Percentiles rank a stretch among this genome's conserved stretches.
These are phyloP conservation scores for Naso thynnoides DNA, from an alignment of 2,797 vertebrate species.

Conservation along the genomic window DNA sequence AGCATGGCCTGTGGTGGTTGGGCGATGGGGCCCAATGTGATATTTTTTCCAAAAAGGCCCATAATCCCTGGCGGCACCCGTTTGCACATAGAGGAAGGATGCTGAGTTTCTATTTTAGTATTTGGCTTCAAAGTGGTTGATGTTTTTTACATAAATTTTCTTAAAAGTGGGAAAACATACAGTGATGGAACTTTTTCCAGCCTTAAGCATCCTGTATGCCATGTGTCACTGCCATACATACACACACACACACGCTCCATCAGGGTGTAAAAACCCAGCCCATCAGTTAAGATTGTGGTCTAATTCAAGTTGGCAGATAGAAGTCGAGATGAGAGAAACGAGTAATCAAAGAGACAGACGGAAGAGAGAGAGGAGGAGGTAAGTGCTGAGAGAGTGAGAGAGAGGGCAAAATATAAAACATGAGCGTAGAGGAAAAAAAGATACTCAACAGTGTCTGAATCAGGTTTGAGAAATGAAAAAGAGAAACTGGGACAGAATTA, in stretches of 20 bases:
- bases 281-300: slow-evolving; percentile 48
- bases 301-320: slow-evolving; percentile 70
- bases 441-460: slow-evolving; percentile 42
- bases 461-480: slow-evolving; percentile 8
- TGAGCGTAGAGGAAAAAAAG: slow-evolving; percentile 44
- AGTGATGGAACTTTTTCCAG: slow-evolving; percentile 34
- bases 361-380: slow-evolving; percentile 7
- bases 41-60: no score
- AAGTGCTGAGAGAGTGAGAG: neutral
- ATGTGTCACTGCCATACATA: slow-evolving; percentile 20
- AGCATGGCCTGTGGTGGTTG: no score
- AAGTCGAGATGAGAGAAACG: slow-evolving; percentile 55
- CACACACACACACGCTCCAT: slow-evolving; percentile 11
- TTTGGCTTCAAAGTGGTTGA: slow-evolving; percentile 3
- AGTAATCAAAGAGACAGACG: slow-evolving; percentile 65
- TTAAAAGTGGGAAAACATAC: slow-evolving; percentile 32
- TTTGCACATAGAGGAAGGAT: neutral
- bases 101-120: neutral
- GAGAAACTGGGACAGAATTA: slow-evolving; percentile 26
- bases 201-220: slow-evolving; percentile 32
- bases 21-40: no score
- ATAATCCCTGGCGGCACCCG: no score
- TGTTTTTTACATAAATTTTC: slow-evolving; percentile 15
- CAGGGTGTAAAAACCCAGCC: slow-evolving; percentile 38
- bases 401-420: neutral